These are phyloP conservation scores for Prunella himalayana DNA, from an alignment of 2,113 vertebrate species.

Conservation along the genomic window DNA sequence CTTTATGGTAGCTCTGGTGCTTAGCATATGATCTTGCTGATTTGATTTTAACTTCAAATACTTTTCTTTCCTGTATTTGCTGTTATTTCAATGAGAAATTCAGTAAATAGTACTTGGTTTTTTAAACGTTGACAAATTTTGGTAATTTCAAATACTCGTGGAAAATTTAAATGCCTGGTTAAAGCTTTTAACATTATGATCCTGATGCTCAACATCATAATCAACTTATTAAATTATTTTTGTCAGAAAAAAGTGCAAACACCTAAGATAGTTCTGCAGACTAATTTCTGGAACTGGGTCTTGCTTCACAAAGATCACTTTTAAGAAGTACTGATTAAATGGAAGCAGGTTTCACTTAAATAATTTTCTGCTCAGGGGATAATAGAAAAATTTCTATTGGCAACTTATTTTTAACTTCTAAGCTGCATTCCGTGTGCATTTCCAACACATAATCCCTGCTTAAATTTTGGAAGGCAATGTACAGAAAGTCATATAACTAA, in stretches of 20 bases:
- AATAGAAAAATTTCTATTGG: neutral
- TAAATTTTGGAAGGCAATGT: neutral
- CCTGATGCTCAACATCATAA: neutral
- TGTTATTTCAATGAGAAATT: neutral
- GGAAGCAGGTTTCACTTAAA: neutral
- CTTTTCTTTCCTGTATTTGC: neutral
- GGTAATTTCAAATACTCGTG: neutral
- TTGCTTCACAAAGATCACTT: neutral
- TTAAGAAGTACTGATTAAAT: neutral
- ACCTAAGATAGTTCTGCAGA: neutral
- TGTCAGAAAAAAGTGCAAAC: neutral
- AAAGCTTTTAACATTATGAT: neutral
- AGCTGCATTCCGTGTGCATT: neutral
- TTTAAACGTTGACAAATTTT: neutral
- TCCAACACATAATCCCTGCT: neutral
- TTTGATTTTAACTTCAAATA: neutral
- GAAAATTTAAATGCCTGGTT: neutral
- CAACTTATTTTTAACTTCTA: neutral
- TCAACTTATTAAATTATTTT: neutral
- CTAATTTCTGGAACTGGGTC: neutral
- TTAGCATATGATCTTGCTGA: neutral
- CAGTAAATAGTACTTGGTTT: neutral
- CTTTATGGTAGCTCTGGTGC: neutral
- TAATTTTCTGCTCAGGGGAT: neutral
- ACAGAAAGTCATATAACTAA: neutral